Evolutionary conservation across 2,797 vertebrate species (phyloP).

Genomic region (Octomys mimax): DNA sequence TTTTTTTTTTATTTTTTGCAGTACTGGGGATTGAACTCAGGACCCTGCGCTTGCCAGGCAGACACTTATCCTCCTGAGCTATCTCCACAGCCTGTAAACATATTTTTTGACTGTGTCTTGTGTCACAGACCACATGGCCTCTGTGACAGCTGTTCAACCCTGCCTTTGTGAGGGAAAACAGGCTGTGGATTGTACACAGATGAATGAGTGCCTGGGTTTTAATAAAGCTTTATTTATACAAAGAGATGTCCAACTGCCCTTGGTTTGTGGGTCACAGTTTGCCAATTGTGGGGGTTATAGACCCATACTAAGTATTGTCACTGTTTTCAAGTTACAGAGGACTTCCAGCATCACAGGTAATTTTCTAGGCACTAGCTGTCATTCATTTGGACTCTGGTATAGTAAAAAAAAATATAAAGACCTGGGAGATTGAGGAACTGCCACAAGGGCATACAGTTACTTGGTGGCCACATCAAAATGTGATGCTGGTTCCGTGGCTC

Average conservation of each 20-base stretch:
- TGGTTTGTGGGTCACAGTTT: neutral
- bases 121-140: neutral
- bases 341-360: neutral
- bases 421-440: neutral
- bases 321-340: neutral
- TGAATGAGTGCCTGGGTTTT: neutral
- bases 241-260: neutral
- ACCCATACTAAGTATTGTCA: neutral
- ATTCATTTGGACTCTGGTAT: neutral
- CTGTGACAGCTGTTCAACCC: neutral
- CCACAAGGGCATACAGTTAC: neutral
- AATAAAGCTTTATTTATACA: neutral
- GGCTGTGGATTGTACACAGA: neutral
- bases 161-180: neutral
- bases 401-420: conserved; percentile 7
- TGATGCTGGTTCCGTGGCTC: neutral
- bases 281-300: neutral
- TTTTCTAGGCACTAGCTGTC: neutral
- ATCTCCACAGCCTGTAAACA: neutral
- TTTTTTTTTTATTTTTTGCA: neutral
- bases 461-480: neutral
- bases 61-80: no score
- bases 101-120: neutral
- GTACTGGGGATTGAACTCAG: no score
- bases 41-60: no score